A percentile compares a stretch with the other conserved stretches of the same genome.
These are phyloP conservation scores for Limnephilus lunatus DNA, from an alignment of 2,888 invertebrate species.

Conservation along the genomic window DNA sequence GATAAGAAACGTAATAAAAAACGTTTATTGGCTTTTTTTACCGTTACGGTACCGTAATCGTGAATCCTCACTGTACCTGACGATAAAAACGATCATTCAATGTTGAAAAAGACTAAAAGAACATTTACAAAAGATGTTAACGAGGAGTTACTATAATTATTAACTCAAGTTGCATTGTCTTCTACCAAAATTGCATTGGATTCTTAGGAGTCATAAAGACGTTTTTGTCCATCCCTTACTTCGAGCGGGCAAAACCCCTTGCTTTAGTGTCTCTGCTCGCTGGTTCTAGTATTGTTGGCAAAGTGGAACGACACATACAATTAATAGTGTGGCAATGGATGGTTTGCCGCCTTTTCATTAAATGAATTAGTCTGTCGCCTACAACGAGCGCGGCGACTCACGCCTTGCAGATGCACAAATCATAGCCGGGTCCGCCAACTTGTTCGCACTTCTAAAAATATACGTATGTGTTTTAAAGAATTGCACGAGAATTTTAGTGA, in stretches of 20 bases:
- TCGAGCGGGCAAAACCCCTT: neutral
- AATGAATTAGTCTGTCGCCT: slow-evolving; percentile 18
- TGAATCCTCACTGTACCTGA: no score
- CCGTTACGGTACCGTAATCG: no score
- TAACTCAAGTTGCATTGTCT: neutral
- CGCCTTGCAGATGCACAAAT: neutral
- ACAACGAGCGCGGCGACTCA: neutral
- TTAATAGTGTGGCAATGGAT: neutral
- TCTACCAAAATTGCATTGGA: neutral
- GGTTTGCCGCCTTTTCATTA: slow-evolving; percentile 5
- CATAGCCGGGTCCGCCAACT: neutral
- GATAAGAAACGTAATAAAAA: no score
- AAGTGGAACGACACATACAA: neutral
- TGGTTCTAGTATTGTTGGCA: neutral
- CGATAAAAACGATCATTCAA: no score
- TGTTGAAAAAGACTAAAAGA: no score
- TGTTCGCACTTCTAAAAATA: neutral
- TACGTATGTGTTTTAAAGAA: neutral
- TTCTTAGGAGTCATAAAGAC: neutral
- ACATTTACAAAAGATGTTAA: no score
- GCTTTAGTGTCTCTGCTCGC: neutral
- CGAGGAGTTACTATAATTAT: neutral
- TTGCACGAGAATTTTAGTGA: neutral
- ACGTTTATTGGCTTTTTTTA: no score
- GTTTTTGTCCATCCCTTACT: neutral